These are phyloP conservation scores for Ginglymostoma cirratum DNA, from an alignment of 2,113 vertebrate species.

Conservation along the genomic window DNA sequence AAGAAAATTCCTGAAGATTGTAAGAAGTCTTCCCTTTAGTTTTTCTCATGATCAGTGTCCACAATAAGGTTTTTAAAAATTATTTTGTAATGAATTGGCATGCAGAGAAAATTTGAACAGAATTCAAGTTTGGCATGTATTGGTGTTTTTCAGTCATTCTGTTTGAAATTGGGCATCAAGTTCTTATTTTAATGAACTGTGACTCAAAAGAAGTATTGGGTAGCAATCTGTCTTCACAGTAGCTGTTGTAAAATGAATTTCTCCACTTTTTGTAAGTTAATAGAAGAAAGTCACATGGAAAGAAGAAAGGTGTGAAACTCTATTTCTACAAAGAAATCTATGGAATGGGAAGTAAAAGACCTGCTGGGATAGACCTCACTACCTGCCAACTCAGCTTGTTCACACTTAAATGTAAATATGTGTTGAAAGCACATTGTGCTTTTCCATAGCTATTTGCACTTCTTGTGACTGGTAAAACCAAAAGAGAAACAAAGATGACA, in stretches of 20 bases:
- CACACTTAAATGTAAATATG: constrained; percentile 9
- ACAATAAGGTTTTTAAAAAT: not conserved
- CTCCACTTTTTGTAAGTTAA: not conserved
- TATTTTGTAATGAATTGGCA: not conserved
- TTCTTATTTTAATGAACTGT: not conserved
- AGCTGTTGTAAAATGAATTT: not conserved
- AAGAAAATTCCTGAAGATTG: not conserved
- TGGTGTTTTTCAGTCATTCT: not conserved
- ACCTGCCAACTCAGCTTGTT: constrained; percentile 29
- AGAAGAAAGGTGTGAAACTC: not conserved
- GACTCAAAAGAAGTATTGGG: not conserved
- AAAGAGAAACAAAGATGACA: constrained; percentile 20
- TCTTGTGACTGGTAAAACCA: constrained; percentile 28
- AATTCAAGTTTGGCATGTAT: not conserved
- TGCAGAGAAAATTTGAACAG: not conserved
- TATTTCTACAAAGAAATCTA: not conserved
- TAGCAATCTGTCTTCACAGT: constrained; percentile 26
- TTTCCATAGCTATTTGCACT: constrained; percentile 31
- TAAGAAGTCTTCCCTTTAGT: not conserved
- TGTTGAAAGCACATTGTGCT: constrained; percentile 28
- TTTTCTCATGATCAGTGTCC: not conserved
- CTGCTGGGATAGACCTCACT: constrained; percentile 9
- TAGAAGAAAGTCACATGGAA: not conserved
- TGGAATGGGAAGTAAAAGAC: not conserved
- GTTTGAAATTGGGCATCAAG: not conserved